Conservation (phyloP, 2,113 vertebrate species). For the Barnardius zonarius region DNA sequence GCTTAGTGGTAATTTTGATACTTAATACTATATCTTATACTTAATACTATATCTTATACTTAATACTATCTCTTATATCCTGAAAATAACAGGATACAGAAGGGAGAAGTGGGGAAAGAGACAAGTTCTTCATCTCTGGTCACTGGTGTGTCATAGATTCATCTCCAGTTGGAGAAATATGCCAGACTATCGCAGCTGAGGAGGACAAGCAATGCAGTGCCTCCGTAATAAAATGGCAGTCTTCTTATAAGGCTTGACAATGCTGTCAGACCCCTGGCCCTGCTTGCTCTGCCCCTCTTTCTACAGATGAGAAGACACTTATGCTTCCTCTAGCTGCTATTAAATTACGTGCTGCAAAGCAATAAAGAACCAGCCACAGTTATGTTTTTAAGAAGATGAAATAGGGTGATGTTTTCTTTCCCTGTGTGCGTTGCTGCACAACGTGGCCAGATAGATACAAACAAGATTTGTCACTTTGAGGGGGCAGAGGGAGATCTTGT, state of each 20-base stretch:
- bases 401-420: neutral
- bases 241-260: neutral
- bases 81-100: neutral
- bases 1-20: neutral
- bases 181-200: neutral
- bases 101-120: neutral
- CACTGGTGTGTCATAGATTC: neutral
- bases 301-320: neutral
- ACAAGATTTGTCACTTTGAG: slow-evolving; percentile 17
- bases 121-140: neutral
- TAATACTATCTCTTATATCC: neutral
- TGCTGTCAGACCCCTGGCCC: neutral
- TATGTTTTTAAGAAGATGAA: neutral
- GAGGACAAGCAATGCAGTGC: neutral
- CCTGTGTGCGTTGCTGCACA: neutral
- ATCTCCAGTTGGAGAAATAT: neutral
- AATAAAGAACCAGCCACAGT: neutral
- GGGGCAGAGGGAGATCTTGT: neutral
- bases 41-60: neutral
- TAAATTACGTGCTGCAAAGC: neutral
- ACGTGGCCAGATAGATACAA: neutral
- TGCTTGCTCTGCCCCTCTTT: neutral
- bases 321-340: neutral
- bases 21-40: neutral
- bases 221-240: neutral